Percentiles rank a stretch among this genome's conserved stretches.
These are phyloP conservation scores for Ochlodes sylvanus DNA, from an alignment of 2,888 invertebrate genomes.

Conservation along the genomic window DNA sequence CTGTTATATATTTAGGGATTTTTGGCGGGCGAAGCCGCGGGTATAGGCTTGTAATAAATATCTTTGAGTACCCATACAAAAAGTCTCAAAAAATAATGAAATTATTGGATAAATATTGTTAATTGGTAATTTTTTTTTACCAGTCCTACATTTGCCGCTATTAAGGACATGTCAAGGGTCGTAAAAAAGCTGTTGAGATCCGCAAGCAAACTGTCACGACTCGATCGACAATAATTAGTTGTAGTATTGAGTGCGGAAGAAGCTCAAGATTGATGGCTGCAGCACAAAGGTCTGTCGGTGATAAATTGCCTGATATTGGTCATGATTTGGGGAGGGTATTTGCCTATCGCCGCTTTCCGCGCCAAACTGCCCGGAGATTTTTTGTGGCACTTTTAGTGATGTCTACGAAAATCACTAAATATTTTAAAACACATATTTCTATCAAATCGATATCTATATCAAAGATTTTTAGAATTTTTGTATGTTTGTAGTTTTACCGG, in stretches of 20 bases:
- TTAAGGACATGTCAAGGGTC: constrained; percentile 45
- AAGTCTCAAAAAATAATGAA: too few species aligned
- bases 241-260: constrained; percentile 76
- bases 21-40: too few species aligned
- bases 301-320: constrained; percentile 82
- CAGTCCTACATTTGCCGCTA: not conserved
- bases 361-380: constrained; percentile 50
- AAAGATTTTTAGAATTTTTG: too few species aligned
- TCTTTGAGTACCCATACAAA: too few species aligned
- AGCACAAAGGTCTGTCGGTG: constrained; percentile 81
- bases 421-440: not conserved
- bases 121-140: too few species aligned
- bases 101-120: too few species aligned
- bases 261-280: constrained; percentile 78
- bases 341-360: constrained; percentile 68
- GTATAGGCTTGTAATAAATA: too few species aligned
- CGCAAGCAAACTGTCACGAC: constrained; percentile 73
- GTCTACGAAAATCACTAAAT: not conserved
- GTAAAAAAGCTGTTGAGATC: constrained; percentile 62
- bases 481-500: too few species aligned
- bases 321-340: constrained; percentile 80
- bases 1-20: too few species aligned
- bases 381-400: constrained; percentile 53
- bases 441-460: too few species aligned
- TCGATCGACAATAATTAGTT: constrained; percentile 80